A percentile compares a stretch with the other conserved stretches of the same genome.
phyloP scores from a whole-genome alignment of 2,797 vertebrate genomes.

The Hydrolagus colliei region DNA sequence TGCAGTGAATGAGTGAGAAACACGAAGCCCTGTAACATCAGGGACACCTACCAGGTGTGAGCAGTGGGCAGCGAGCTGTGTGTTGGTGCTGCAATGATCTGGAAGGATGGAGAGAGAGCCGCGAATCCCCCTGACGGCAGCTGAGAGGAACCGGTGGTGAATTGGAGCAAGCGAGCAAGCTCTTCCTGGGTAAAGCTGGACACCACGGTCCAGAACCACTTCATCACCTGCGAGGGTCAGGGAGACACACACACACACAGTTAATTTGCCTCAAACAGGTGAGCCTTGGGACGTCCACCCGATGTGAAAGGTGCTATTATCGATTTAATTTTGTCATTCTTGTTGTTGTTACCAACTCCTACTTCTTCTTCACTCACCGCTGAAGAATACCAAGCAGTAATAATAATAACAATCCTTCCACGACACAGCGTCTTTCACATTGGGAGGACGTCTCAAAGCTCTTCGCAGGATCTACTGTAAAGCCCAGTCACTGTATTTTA shows the following conservation, averaged over 20 bases:
- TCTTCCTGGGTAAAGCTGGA: conserved; percentile 97
- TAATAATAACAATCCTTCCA: neutral
- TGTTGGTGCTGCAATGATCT: conserved; percentile 92
- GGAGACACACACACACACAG: conserved; percentile 8
- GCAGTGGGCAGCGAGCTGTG: conserved; percentile 94
- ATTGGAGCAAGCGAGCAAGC: conserved; percentile 89
- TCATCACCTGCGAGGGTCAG: conserved; percentile 75
- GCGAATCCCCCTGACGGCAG: conserved; percentile 91
- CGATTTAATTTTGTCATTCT: no score
- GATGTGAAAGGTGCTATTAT: no score
- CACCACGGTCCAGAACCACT: conserved; percentile 98
- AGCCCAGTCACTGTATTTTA: no score
- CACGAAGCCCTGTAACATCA: neutral
- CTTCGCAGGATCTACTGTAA: no score
- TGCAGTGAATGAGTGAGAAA: neutral
- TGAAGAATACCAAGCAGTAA: no score
- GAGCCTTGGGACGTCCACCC: no score
- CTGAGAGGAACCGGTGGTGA: conserved; percentile 96
- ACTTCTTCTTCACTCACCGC: neutral
- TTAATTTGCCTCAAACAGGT: neutral
- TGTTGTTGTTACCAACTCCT: no score
- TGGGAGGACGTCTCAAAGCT: no score
- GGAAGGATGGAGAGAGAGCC: conserved; percentile 94
- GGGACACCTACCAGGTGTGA: conserved; percentile 83
- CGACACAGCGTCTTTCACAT: no score